phyloP scores from a whole-genome alignment of 2,888 invertebrate genomes.

The Erebia palarica region DNA sequence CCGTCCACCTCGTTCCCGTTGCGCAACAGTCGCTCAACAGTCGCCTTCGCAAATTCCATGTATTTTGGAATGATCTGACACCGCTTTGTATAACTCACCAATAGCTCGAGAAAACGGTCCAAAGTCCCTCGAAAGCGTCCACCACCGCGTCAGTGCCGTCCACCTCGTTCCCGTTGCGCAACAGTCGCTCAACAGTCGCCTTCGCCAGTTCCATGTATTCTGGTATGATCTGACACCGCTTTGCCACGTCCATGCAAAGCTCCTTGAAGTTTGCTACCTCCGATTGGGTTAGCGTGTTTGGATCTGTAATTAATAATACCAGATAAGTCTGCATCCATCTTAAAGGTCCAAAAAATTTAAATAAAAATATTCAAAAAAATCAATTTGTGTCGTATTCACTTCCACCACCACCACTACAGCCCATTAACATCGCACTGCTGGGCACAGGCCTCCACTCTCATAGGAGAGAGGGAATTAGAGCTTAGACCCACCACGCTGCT shows the following conservation, averaged over 20 bases:
- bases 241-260: conserved; percentile 66
- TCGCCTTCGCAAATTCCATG: conserved; percentile 69
- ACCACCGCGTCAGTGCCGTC: conserved; percentile 47
- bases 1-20: conserved; percentile 39
- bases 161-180: conserved; percentile 42
- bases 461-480: too few relatives aligned
- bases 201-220: conserved; percentile 76
- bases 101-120: conserved; percentile 72
- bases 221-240: conserved; percentile 72
- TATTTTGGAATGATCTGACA: conserved; percentile 77
- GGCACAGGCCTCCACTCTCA: too few relatives aligned
- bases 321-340: too few relatives aligned
- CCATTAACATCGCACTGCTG: too few relatives aligned
- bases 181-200: conserved; percentile 59
- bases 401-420: too few relatives aligned
- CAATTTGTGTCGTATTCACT: too few relatives aligned
- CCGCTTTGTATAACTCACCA: conserved; percentile 64
- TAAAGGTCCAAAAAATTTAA: too few relatives aligned
- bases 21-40: conserved; percentile 57
- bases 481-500: too few relatives aligned
- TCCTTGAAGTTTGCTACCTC: conserved; percentile 69
- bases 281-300: conserved; percentile 57
- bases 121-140: conserved; percentile 68
- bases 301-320: conserved; percentile 49
- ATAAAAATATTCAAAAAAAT: too few relatives aligned